phyloP scores from a whole-genome alignment of 2,113 vertebrate genomes.

The Mohoua ochrocephala region DNA sequence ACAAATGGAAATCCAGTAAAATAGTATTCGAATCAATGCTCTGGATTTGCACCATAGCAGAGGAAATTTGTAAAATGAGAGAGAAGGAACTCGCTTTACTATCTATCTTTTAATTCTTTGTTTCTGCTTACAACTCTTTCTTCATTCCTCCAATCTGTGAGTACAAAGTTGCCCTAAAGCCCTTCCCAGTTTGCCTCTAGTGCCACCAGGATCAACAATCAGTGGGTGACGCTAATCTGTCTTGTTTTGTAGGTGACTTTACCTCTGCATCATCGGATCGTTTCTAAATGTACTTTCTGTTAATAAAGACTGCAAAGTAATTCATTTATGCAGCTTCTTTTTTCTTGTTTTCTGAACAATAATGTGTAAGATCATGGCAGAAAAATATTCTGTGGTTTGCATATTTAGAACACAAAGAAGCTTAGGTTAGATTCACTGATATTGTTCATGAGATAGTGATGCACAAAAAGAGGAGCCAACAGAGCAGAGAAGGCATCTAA shows the following conservation, averaged over 20 bases:
- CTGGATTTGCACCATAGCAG: conserved; percentile 34
- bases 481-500: not conserved
- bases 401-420: not conserved
- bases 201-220: conserved; percentile 23
- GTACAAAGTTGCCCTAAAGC: conserved; percentile 25
- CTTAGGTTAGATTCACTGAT: not conserved
- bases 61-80: conserved; percentile 17
- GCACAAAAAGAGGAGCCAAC: not conserved
- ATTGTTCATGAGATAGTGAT: not conserved
- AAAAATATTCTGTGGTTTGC: not conserved
- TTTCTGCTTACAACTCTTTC: not conserved
- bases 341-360: not conserved
- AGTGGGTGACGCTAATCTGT: conserved; percentile 24
- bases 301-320: not conserved
- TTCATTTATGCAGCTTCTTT: not conserved
- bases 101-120: not conserved
- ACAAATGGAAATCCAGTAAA: conserved; percentile 74
- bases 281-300: not conserved
- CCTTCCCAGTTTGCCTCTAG: conserved; percentile 9
- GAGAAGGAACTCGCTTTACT: not conserved
- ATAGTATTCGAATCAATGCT: conserved; percentile 58
- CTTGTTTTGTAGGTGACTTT: conserved; percentile 38
- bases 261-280: not conserved
- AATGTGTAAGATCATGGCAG: not conserved
- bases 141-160: not conserved